Percentiles rank a stretch among this genome's conserved stretches.
Conservation (phyloP, 2,888 invertebrate species). For the Ethmia dodecea region DNA sequence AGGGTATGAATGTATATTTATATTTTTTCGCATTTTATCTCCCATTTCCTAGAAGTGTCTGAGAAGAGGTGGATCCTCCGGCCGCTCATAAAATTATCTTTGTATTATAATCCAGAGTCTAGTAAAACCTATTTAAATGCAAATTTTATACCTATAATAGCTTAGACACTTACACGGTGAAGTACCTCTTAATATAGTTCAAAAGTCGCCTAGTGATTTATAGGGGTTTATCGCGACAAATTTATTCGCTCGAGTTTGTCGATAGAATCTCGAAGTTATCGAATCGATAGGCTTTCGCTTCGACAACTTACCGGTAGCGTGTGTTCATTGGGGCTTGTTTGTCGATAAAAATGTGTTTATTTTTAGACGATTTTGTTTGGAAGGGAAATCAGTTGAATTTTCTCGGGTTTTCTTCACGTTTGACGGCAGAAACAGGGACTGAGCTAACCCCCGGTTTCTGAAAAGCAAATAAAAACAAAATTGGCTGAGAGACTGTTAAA, state of each 20-base stretch:
- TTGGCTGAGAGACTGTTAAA: too few species aligned
- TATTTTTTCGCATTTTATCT: too few species aligned
- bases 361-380: slow-evolving; percentile 1
- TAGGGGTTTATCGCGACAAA: slow-evolving; percentile 26
- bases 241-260: slow-evolving; percentile 23
- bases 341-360: slow-evolving; percentile 4
- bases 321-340: slow-evolving; percentile 4
- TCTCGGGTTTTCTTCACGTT: too few species aligned
- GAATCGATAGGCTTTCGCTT: slow-evolving; percentile 6
- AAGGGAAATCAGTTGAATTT: neutral
- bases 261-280: slow-evolving; percentile 18
- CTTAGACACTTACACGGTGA: slow-evolving; percentile 13
- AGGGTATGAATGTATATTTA: too few species aligned
- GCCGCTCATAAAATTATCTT: too few species aligned
- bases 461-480: too few species aligned
- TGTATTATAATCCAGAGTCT: too few species aligned
- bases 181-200: slow-evolving; percentile 19
- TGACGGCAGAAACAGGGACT: too few species aligned
- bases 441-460: too few species aligned
- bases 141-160: slow-evolving; percentile 20
- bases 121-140: slow-evolving; percentile 20
- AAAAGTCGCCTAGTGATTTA: slow-evolving; percentile 24
- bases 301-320: slow-evolving; percentile 7
- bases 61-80: too few species aligned
- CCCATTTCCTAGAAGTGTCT: too few species aligned